phyloP scores from a whole-genome alignment of 2,888 invertebrate species.

The Acanthosepion esculentum region DNA sequence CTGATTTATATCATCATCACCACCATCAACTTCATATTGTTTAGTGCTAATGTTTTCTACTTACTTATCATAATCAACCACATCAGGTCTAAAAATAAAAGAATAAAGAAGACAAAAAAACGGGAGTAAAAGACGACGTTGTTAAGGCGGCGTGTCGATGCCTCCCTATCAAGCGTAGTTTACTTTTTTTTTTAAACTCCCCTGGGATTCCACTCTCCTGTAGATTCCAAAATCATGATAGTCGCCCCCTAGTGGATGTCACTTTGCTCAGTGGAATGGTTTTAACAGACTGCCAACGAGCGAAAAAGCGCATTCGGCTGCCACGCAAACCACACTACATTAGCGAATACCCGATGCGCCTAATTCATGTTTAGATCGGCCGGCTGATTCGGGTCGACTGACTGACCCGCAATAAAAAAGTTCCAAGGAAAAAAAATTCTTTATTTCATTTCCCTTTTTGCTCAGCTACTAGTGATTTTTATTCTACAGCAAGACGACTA shows the following conservation, averaged over 20 bases:
- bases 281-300: conserved; percentile 33
- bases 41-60: neutral
- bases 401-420: neutral
- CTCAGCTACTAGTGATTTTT: neutral
- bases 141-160: neutral
- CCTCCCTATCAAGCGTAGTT: neutral
- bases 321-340: neutral
- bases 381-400: conserved; percentile 18
- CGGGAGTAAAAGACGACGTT: neutral
- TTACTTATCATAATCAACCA: neutral
- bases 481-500: neutral
- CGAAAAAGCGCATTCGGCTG: neutral
- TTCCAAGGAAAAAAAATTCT: neutral
- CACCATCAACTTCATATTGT: no score
- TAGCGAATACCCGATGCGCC: neutral
- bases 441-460: neutral
- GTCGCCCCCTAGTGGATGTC: neutral
- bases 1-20: no score
- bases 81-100: neutral
- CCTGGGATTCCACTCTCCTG: neutral
- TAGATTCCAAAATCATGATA: neutral
- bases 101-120: neutral
- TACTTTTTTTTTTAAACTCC: neutral
- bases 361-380: neutral
- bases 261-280: neutral